Conservation (phyloP, 2,888 invertebrate genomes). For the Meliscaeva auricollis region DNA sequence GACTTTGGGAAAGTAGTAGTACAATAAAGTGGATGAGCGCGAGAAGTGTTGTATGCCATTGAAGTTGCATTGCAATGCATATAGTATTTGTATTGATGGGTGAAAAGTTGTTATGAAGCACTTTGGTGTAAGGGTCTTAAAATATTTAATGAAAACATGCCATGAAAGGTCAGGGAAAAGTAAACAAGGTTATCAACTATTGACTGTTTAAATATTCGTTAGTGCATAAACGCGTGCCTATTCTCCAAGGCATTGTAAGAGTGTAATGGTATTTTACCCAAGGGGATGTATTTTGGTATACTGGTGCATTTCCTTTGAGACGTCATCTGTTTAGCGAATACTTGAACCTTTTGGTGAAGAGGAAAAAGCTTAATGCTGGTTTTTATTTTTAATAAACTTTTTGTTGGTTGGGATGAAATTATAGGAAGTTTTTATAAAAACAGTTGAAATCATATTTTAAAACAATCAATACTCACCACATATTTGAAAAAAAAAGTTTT, state of each 20-base stretch:
- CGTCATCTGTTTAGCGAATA: constrained; percentile 19
- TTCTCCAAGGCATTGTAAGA: constrained; percentile 32
- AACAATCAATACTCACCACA: too few species aligned
- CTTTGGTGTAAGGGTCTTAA: constrained; percentile 35
- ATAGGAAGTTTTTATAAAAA: too few species aligned
- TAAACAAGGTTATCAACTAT: constrained; percentile 62
- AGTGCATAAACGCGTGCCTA: constrained; percentile 11
- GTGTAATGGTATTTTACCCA: constrained; percentile 1
- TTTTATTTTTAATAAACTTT: not conserved
- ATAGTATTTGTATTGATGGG: constrained; percentile 13
- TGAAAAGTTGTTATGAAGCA: constrained; percentile 9
- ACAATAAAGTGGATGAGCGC: constrained; percentile 28
- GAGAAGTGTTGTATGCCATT: constrained; percentile 1
- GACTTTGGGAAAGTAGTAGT: constrained; percentile 31
- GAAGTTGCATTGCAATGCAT: constrained; percentile 16
- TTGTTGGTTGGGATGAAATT: not conserved
- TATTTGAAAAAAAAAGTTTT: too few species aligned
- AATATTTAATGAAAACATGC: constrained; percentile 53
- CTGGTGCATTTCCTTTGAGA: constrained; percentile 22
- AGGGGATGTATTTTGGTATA: not conserved
- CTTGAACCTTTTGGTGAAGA: constrained; percentile 34
- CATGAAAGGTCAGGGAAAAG: constrained; percentile 66
- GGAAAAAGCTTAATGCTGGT: constrained; percentile 2
- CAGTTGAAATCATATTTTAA: too few species aligned
- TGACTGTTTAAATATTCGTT: constrained; percentile 49